These are phyloP conservation scores for Drosophila buzzatii DNA, from an alignment of 2,888 invertebrate species.

Conservation along the genomic window DNA sequence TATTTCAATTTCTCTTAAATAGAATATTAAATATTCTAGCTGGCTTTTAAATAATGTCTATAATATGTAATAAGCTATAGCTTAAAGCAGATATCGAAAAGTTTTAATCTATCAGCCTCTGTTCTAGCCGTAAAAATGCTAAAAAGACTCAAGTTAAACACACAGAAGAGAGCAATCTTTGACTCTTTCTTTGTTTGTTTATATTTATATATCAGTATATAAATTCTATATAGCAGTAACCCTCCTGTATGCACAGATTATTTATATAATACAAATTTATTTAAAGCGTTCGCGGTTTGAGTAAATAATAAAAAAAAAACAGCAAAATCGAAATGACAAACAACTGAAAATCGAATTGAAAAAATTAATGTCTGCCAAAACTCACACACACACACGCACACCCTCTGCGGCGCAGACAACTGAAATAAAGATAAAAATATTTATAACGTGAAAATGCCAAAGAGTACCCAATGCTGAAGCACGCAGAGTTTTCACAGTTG, in stretches of 20 bases:
- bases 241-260: conserved; percentile 41
- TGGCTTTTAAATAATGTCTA: no score
- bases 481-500: conserved; percentile 52
- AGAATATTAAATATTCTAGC: neutral
- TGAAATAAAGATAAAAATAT: conserved; percentile 77
- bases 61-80: neutral
- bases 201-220: no score
- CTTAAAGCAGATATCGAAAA: neutral
- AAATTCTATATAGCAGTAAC: neutral
- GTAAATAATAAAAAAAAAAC: conserved; percentile 58
- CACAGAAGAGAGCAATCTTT: conserved; percentile 35
- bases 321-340: conserved; percentile 63
- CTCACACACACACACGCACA: conserved; percentile 5
- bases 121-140: conserved; percentile 22
- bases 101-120: neutral
- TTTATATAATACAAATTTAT: conserved; percentile 64
- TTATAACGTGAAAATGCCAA: conserved; percentile 77
- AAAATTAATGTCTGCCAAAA: conserved; percentile 45
- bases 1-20: neutral
- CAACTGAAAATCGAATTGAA: conserved; percentile 54
- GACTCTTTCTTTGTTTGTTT: conserved; percentile 2
- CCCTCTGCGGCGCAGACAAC: conserved; percentile 52
- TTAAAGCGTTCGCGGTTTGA: conserved; percentile 52
- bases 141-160: conserved; percentile 39
- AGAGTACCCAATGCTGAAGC: conserved; percentile 34